A percentile compares a stretch with the other conserved stretches of the same genome.
Conservation (phyloP, 2,888 invertebrate genomes). For the Macropis europaea region DNA sequence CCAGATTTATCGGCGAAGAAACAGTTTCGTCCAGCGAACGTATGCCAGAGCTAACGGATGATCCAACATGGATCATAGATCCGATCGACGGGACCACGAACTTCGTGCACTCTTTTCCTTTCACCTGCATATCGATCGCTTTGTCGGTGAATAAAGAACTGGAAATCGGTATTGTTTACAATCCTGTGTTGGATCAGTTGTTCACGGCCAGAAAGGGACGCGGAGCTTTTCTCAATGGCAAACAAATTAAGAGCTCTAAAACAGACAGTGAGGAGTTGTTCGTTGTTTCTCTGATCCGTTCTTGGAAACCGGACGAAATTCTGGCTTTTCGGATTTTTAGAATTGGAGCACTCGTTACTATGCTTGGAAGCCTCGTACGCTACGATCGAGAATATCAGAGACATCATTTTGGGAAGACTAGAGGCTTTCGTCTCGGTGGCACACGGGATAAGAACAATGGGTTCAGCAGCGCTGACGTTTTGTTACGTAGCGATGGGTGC, state of each 20-base stretch:
- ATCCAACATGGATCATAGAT: slow-evolving; percentile 92
- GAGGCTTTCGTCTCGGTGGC: slow-evolving; percentile 74
- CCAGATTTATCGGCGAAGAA: slow-evolving; percentile 92
- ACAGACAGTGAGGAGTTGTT: not conserved
- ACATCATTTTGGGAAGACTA: slow-evolving; percentile 69
- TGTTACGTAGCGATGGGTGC: slow-evolving; percentile 87
- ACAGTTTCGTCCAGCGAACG: slow-evolving; percentile 79
- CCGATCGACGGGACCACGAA: slow-evolving; percentile 95
- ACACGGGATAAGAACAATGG: slow-evolving; percentile 85
- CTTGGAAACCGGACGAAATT: too few relatives aligned
- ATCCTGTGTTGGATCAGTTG: slow-evolving; percentile 87
- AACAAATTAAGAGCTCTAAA: not conserved
- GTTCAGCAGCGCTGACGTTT: slow-evolving; percentile 88
- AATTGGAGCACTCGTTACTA: slow-evolving; percentile 68
- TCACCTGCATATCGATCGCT: slow-evolving; percentile 87
- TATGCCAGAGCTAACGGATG: slow-evolving; percentile 85
- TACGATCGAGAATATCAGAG: slow-evolving; percentile 68
- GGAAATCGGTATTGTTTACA: slow-evolving; percentile 88
- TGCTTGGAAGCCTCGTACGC: slow-evolving; percentile 75
- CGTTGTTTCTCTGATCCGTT: not conserved
- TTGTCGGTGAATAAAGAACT: slow-evolving; percentile 82
- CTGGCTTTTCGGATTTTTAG: slow-evolving; percentile 55
- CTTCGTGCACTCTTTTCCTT: slow-evolving; percentile 88
- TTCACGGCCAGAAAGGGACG: slow-evolving; percentile 86
- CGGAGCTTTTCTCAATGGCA: slow-evolving; percentile 83